A percentile compares a stretch with the other conserved stretches of the same genome.
These are phyloP conservation scores for Ips nitidus DNA, from an alignment of 1,140 invertebrate genomes.

Conservation along the genomic window DNA sequence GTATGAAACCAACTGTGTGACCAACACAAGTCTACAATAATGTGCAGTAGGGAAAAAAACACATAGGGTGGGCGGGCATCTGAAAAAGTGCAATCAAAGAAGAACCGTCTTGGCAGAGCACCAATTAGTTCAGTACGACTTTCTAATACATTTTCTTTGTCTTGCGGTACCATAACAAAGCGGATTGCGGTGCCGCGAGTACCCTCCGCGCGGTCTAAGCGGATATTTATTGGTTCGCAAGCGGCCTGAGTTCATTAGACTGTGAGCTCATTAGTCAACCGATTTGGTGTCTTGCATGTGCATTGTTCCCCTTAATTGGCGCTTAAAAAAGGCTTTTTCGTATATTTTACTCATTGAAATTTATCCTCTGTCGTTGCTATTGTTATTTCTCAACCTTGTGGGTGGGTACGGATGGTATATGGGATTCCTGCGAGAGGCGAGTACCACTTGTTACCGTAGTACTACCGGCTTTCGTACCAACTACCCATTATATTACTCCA, in stretches of 20 bases:
- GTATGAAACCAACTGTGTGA: not conserved
- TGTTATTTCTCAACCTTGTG: slow-evolving; percentile 13
- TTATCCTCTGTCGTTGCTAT: slow-evolving; percentile 23
- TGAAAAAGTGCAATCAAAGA: too few relatives aligned
- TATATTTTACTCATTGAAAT: slow-evolving; percentile 17
- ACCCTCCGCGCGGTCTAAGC: slow-evolving; percentile 17
- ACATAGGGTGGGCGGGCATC: slow-evolving; percentile 23
- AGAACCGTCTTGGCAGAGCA: too few relatives aligned
- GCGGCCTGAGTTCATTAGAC: slow-evolving; percentile 16
- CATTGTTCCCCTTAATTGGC: slow-evolving; percentile 34
- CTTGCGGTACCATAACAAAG: slow-evolving; percentile 30
- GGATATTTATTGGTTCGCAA: slow-evolving; percentile 15
- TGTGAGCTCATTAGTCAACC: slow-evolving; percentile 11
- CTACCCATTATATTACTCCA: too few relatives aligned
- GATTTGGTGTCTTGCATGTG: slow-evolving; percentile 16
- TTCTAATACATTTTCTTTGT: slow-evolving; percentile 38
- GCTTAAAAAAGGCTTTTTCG: slow-evolving; percentile 18
- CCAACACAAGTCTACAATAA: not conserved
- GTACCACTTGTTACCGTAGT: too few relatives aligned
- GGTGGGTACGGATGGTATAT: slow-evolving; percentile 1
- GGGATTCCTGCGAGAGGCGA: not conserved
- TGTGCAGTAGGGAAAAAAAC: not conserved
- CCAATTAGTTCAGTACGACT: slow-evolving; percentile 33
- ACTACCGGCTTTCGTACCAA: too few relatives aligned
- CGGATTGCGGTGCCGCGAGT: slow-evolving; percentile 17